Conservation (phyloP, 2,113 vertebrate genomes). For the Spea multiplicata region DNA sequence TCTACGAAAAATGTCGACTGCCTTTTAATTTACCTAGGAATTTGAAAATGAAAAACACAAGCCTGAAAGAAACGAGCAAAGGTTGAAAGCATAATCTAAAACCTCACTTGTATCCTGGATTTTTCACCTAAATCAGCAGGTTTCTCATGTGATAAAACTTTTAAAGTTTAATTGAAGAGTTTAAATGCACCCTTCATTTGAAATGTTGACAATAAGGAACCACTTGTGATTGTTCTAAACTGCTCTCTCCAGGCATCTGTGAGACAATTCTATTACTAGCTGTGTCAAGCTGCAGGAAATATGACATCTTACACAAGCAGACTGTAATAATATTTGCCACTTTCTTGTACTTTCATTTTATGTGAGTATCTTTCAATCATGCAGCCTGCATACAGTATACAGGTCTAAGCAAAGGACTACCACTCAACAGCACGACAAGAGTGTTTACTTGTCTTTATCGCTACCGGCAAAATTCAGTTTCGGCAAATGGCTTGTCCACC, state of each 20-base stretch:
- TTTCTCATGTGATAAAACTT: conserved; percentile 34
- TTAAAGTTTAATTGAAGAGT: conserved; percentile 42
- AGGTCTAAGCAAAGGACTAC: too few species aligned
- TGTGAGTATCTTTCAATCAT: conserved; percentile 43
- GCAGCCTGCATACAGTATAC: conserved; percentile 3
- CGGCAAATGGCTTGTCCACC: too few species aligned
- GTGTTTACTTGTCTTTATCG: too few species aligned
- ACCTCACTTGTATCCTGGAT: conserved; percentile 8
- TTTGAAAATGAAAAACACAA: conserved; percentile 9
- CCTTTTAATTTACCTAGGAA: neutral
- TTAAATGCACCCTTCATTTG: conserved; percentile 37
- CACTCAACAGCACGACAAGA: too few species aligned
- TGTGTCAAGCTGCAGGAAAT: conserved; percentile 47
- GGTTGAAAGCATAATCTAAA: conserved; percentile 26
- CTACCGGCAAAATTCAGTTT: too few species aligned
- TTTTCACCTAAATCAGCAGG: conserved; percentile 39
- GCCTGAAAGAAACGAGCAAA: conserved; percentile 14
- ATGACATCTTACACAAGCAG: conserved; percentile 44
- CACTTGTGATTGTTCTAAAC: conserved; percentile 45
- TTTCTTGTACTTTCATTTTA: conserved; percentile 35
- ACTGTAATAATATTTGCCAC: conserved; percentile 46
- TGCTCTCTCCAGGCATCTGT: conserved; percentile 46
- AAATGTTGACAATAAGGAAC: conserved; percentile 48
- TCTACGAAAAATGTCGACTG: neutral
- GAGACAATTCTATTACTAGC: conserved; percentile 48